Conservation (phyloP, 2,888 invertebrate species). For the Vannuccia rotundouncinata region DNA sequence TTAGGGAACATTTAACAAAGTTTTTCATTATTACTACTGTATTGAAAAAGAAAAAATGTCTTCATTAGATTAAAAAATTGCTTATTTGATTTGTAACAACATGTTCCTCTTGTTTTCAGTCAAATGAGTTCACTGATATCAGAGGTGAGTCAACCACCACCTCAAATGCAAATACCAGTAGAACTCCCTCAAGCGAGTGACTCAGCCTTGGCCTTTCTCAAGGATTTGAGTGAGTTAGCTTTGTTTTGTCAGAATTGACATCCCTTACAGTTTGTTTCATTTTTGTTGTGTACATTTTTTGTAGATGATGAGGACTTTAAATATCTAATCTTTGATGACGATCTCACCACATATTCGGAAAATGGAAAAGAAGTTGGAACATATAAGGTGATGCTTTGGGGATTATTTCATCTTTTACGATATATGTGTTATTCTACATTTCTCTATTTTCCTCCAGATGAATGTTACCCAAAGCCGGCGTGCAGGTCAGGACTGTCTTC, state of each 20-base stretch:
- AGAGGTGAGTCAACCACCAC: conserved; percentile 17
- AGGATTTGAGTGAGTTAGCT: conserved; percentile 25
- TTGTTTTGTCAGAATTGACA: no score
- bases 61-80: background rate
- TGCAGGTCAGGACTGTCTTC: conserved; percentile 49
- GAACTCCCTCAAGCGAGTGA: conserved; percentile 17
- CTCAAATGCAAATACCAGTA: conserved; percentile 13
- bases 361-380: conserved; percentile 54
- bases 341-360: conserved; percentile 52
- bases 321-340: conserved; percentile 52
- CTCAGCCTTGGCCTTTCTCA: background rate
- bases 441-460: conserved; percentile 46
- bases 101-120: background rate
- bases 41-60: background rate
- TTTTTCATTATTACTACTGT: no score
- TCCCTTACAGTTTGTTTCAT: background rate
- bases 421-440: no score
- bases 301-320: conserved; percentile 50
- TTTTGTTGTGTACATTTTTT: no score
- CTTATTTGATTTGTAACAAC: background rate
- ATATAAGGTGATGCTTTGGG: conserved; percentile 45
- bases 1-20: no score
- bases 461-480: conserved; percentile 31
- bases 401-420: no score
- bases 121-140: conserved; percentile 12